These are phyloP conservation scores for Cochlearius cochlearius DNA, from an alignment of 2,113 vertebrate genomes.

Conservation along the genomic window DNA sequence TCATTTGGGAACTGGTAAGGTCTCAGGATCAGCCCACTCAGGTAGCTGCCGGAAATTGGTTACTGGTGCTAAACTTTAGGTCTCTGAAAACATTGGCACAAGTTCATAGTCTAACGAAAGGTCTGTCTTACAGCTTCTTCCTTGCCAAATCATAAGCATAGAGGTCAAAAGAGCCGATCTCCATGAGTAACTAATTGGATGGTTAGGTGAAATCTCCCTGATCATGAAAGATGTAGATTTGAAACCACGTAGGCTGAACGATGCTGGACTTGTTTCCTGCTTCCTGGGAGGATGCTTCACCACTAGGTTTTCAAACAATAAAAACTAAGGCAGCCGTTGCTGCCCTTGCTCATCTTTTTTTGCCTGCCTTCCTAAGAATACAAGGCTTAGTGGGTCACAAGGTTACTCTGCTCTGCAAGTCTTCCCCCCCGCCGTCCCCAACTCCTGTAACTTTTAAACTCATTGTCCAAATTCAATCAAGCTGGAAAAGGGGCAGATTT, in stretches of 20 bases:
- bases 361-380: not conserved
- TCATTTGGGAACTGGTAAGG: not conserved
- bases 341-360: not conserved
- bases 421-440: not conserved
- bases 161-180: not conserved
- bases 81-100: not conserved
- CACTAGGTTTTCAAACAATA: not conserved
- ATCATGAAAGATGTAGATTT: not conserved
- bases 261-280: not conserved
- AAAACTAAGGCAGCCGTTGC: not conserved
- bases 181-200: not conserved
- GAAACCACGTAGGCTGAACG: not conserved
- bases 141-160: not conserved
- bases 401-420: not conserved
- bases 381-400: not conserved
- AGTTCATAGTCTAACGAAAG: not conserved
- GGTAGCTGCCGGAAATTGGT: not conserved
- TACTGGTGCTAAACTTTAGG: slow-evolving; percentile 13
- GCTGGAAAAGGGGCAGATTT: not conserved
- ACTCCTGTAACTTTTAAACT: not conserved
- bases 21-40: not conserved
- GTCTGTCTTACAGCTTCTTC: not conserved
- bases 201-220: not conserved
- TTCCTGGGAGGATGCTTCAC: not conserved
- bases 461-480: not conserved